These are phyloP conservation scores for Pagetopsis macropterus DNA, from an alignment of 2,797 vertebrate genomes.

Conservation along the genomic window DNA sequence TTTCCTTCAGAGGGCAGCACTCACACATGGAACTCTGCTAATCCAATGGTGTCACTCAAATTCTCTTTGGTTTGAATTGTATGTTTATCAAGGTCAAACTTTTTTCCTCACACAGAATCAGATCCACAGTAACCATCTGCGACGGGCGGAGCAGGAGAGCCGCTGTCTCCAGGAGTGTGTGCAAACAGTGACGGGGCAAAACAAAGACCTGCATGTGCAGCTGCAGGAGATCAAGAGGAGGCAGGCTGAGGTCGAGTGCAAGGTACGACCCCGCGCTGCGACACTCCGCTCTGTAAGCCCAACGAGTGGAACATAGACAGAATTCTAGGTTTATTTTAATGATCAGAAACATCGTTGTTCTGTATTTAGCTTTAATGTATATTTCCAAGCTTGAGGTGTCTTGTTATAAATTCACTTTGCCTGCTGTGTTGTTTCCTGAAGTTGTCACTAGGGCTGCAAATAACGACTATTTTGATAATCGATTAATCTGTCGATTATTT, in stretches of 20 bases:
- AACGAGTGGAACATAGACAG: neutral
- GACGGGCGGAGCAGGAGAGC: constrained; percentile 91
- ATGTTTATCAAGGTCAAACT: no score
- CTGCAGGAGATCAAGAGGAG: constrained; percentile 91
- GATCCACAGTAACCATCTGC: constrained; percentile 94
- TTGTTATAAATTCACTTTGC: constrained; percentile 4
- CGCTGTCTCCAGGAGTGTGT: constrained; percentile 85
- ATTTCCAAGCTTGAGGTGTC: neutral
- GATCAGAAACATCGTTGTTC: neutral
- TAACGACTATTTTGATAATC: no score
- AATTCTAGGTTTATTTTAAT: neutral
- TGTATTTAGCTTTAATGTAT: neutral
- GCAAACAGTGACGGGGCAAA: constrained; percentile 88
- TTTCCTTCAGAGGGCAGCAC: constrained; percentile 70
- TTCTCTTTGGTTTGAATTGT: neutral
- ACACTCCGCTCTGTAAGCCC: neutral
- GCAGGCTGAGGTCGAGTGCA: constrained; percentile 96
- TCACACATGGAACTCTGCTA: neutral
- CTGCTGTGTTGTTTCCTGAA: neutral
- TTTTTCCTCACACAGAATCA: constrained; percentile 90
- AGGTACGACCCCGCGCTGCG: constrained; percentile 81
- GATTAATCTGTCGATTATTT: no score
- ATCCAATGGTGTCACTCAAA: neutral
- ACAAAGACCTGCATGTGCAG: constrained; percentile 89
- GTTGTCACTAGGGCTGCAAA: constrained; percentile 3